Conservation (phyloP, 2,113 vertebrate genomes). For the Ardeotis arabs region DNA sequence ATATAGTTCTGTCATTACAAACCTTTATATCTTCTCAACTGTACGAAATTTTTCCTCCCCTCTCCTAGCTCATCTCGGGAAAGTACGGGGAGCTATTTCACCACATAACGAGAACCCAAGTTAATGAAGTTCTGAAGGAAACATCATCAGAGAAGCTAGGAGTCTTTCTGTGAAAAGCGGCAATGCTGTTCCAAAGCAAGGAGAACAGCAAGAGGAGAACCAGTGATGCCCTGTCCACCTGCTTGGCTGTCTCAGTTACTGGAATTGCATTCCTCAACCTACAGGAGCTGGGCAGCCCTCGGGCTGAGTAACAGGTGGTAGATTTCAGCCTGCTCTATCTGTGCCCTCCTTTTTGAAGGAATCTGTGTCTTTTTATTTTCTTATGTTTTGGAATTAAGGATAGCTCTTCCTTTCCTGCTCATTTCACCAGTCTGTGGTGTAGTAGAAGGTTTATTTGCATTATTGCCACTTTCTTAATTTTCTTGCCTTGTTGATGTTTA, state of each 20-base stretch:
- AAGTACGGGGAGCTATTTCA: neutral
- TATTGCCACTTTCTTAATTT: neutral
- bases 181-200: neutral
- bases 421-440: neutral
- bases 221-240: neutral
- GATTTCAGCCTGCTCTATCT: neutral
- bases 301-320: neutral
- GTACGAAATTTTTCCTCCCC: neutral
- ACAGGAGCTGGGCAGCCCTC: neutral
- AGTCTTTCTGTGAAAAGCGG: neutral
- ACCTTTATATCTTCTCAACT: neutral
- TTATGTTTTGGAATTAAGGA: neutral
- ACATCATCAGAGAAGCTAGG: neutral
- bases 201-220: neutral
- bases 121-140: neutral
- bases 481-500: neutral
- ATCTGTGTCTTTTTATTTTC: neutral
- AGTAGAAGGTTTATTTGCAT: neutral
- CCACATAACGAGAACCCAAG: neutral
- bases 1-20: neutral
- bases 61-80: neutral
- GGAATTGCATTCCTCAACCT: neutral
- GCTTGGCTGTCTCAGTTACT: neutral
- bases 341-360: slow-evolving; percentile 12
- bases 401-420: neutral